Evolutionary conservation across 1,140 invertebrate genomes (phyloP).

Genomic region (Brachionus koreanus): DNA sequence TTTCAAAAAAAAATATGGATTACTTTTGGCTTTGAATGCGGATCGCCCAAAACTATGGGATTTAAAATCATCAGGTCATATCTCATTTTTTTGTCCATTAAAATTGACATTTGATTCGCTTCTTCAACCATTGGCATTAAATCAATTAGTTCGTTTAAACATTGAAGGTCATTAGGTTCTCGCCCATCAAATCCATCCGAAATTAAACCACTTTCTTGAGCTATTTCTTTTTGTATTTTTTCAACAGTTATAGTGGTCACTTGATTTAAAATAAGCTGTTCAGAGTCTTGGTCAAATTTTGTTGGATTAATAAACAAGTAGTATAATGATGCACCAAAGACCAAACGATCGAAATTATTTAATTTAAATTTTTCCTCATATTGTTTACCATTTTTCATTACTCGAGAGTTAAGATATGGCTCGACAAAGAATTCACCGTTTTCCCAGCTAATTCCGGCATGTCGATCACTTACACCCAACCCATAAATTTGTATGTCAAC

Average conservation of each 20-base stretch:
- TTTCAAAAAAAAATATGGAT: too few relatives aligned
- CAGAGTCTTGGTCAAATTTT: constrained; percentile 55
- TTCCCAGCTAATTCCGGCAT: constrained; percentile 60
- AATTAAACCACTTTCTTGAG: constrained; percentile 44
- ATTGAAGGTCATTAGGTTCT: constrained; percentile 59
- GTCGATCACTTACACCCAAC: constrained; percentile 61
- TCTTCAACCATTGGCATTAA: constrained; percentile 64
- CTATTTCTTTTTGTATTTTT: constrained; percentile 48
- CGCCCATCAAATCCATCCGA: constrained; percentile 53
- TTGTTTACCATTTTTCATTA: constrained; percentile 62
- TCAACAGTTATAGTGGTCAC: constrained; percentile 56
- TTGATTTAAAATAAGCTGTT: constrained; percentile 59
- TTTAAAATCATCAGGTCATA: constrained; percentile 65
- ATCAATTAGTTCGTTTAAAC: constrained; percentile 60
- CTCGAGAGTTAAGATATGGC: constrained; percentile 54
- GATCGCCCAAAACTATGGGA: constrained; percentile 57
- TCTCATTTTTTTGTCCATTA: constrained; percentile 62
- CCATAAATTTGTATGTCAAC: constrained; percentile 29
- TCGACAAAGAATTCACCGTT: constrained; percentile 60
- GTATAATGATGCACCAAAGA: constrained; percentile 40
- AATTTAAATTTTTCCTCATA: constrained; percentile 59
- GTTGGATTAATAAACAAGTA: constrained; percentile 24
- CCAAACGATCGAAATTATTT: constrained; percentile 64
- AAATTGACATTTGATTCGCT: constrained; percentile 65
- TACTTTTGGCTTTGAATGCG: constrained; percentile 25